Evolutionary conservation across 2,888 invertebrate species (phyloP), one percentile per base, ranked within the genome.

Genomic region (Dascillus cervinus): DNA sequence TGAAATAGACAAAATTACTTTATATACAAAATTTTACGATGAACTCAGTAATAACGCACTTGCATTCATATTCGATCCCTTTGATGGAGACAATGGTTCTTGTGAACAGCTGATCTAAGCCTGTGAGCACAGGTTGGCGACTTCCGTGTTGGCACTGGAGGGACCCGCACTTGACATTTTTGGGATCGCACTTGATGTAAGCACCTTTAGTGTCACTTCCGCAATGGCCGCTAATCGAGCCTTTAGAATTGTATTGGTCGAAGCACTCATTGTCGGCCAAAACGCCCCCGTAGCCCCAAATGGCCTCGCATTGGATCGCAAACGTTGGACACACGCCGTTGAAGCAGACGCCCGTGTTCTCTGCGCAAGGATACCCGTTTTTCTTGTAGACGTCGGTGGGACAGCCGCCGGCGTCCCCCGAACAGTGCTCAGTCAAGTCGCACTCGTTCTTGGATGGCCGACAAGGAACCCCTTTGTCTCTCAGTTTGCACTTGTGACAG

Each of bases 161-260:
- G 1, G 95, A 84, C 8, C 97, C 97, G 61, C 97, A 97, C 47
- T 79, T 77, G 13, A 92, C 84, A 65, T 97, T 90, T 40, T 64
- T 62, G 21, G 56, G 58, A 36, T 86, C 81, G 64, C 95, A 95
- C 65, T 91, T 94, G 52, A 89, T 71, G 60, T 79, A 89, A 52
- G 79, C 78, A 34, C 67, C 67, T 37, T 68, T 71, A 41, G 64
- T 60, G 54, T 87, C 85, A 43, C 80, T 80, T 22, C 97, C 97
- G 62, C 97, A 97, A 63, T 97, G 94, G 0, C 97, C 97, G 49
- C 87, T 92, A 47, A 89, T 85, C 26, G 89, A 86, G 6, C 97
- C 97, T 56, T 94, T 90, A 0, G 89, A 82, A 65, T 97, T 97
- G 69, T 92, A 94, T 65, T 91, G 85, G 42, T 91, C 88, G 65